phyloP scores from a whole-genome alignment of 1,140 invertebrate genomes.

The Tribolium madens region DNA sequence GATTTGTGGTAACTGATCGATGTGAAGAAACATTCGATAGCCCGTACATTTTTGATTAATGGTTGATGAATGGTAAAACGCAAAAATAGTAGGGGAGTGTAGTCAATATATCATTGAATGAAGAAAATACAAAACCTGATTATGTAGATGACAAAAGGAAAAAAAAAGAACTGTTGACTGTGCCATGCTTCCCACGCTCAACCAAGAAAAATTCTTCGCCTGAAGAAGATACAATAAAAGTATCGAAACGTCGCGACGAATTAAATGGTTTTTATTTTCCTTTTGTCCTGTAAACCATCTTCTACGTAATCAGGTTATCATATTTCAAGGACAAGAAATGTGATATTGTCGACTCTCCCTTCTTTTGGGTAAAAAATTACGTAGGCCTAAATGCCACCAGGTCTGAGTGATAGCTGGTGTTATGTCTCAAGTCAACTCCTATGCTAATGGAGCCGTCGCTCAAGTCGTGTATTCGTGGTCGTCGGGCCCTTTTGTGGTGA shows the following conservation, averaged over 20 bases:
- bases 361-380: conserved; percentile 37
- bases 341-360: background rate
- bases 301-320: no score
- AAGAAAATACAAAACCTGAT: no score
- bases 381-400: conserved; percentile 56
- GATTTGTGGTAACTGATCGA: conserved; percentile 29
- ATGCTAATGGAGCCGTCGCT: conserved; percentile 59
- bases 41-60: background rate
- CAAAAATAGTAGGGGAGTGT: background rate
- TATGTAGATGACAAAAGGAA: no score
- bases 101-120: no score
- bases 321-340: no score
- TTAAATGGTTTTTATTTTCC: no score
- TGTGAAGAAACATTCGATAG: conserved; percentile 29
- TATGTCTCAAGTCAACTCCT: conserved; percentile 57
- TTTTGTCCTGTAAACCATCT: no score
- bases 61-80: background rate
- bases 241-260: no score
- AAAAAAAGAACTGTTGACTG: no score
- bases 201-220: no score
- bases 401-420: conserved; percentile 58
- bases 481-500: conserved; percentile 56
- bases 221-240: no score
- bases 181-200: no score
- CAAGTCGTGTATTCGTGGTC: conserved; percentile 55